Conservation (phyloP, 2,888 invertebrate genomes). For the Caenorhabditis macrosperma region DNA sequence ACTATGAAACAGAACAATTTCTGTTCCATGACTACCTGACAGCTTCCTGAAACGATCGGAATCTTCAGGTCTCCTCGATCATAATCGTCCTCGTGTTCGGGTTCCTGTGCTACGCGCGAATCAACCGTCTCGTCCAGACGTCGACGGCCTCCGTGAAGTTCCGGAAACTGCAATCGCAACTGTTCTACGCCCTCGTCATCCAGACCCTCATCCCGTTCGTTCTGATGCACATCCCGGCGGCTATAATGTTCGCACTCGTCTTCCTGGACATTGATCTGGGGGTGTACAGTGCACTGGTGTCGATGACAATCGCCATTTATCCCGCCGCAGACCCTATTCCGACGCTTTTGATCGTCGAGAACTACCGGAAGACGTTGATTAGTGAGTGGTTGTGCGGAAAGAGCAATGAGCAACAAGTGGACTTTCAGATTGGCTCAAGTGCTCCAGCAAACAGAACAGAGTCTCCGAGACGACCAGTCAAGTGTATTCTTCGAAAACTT, state of each 20-base stretch:
- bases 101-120: conserved; percentile 19
- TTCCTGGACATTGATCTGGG: conserved; percentile 43
- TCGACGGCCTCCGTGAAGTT: conserved; percentile 16
- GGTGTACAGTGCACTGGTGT: conserved; percentile 35
- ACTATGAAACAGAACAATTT: too few relatives aligned
- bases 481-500: neutral
- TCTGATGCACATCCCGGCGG: conserved; percentile 34
- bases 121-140: conserved; percentile 26
- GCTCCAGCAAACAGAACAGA: neutral
- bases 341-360: conserved; percentile 31
- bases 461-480: neutral
- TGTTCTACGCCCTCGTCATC: conserved; percentile 42
- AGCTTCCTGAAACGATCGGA: neutral
- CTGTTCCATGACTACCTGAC: too few relatives aligned
- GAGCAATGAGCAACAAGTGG: neutral
- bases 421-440: neutral
- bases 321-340: conserved; percentile 39
- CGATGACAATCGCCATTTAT: conserved; percentile 45
- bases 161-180: conserved; percentile 32
- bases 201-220: conserved; percentile 42
- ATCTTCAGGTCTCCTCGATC: conserved; percentile 31
- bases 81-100: conserved; percentile 34
- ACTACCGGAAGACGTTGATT: conserved; percentile 19
- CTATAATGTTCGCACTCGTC: conserved; percentile 28
- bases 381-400: conserved; percentile 14